Conservation (phyloP, 2,113 vertebrate genomes). For the Triplophysa siluroides region DNA sequence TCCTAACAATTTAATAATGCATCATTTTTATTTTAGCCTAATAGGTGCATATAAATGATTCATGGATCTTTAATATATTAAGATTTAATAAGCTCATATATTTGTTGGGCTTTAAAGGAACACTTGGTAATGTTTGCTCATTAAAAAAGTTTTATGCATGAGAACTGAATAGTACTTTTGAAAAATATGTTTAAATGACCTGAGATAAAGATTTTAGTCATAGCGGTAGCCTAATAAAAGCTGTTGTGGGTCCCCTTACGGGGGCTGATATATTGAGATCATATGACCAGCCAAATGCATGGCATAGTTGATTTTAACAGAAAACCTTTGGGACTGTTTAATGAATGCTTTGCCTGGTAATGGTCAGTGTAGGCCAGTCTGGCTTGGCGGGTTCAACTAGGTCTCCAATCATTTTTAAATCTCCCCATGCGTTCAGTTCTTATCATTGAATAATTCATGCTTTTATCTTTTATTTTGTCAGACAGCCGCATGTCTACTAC, state of each 20-base stretch:
- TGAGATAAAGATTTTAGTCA: no score
- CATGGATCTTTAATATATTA: conserved; percentile 24
- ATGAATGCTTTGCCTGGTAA: neutral
- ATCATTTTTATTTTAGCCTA: conserved; percentile 33
- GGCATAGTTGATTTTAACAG: neutral
- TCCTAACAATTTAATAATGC: conserved; percentile 46
- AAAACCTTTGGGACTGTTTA: neutral
- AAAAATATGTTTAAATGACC: neutral
- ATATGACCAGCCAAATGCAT: no score
- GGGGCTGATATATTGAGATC: neutral
- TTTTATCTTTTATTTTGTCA: conserved; percentile 43
- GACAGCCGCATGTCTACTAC: conserved; percentile 6
- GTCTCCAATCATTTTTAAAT: conserved; percentile 11
- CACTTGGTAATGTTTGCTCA: no score
- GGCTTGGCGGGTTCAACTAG: conserved; percentile 32
- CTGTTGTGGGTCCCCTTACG: neutral
- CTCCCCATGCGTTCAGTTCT: conserved; percentile 13
- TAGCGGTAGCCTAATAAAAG: no score
- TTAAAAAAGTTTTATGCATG: no score
- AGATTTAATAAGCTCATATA: conserved; percentile 20
- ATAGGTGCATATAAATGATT: conserved; percentile 26
- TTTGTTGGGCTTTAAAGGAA: conserved; percentile 5
- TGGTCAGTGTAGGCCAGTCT: conserved; percentile 19
- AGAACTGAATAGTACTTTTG: neutral
- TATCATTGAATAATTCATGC: conserved; percentile 48